Percentiles rank a stretch among this genome's conserved stretches.
Conservation (phyloP, 2,797 vertebrate species). For the Muscicapa striata region DNA sequence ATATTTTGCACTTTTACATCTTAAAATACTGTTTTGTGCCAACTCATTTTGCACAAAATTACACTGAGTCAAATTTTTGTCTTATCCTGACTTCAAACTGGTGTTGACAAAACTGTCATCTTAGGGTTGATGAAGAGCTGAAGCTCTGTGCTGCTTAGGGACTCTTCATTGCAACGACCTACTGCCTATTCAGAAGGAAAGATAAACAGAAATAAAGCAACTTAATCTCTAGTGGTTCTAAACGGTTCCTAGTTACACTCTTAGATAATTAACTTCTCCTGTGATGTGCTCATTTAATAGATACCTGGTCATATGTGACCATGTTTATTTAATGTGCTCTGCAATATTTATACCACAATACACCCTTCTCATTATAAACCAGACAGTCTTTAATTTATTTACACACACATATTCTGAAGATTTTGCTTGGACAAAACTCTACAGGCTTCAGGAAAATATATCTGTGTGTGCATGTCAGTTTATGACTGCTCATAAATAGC, state of each 20-base stretch:
- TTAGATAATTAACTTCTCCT: conserved; percentile 54
- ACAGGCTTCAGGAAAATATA: conserved; percentile 9
- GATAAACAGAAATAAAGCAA: conserved; percentile 55
- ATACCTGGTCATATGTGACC: conserved; percentile 55
- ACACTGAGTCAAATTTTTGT: not conserved
- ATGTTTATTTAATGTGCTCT: conserved; percentile 54
- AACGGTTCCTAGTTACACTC: not conserved
- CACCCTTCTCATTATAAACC: conserved; percentile 26
- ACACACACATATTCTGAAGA: not conserved
- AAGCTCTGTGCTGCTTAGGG: not conserved
- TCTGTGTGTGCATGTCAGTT: not conserved
- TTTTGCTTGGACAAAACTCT: conserved; percentile 1
- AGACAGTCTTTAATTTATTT: conserved; percentile 19
- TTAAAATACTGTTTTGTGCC: not conserved
- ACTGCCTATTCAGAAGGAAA: conserved; percentile 25
- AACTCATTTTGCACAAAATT: not conserved
- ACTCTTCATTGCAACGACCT: not conserved
- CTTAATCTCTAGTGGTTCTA: conserved; percentile 27
- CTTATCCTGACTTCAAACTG: not conserved
- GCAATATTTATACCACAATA: conserved; percentile 30
- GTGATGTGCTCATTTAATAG: conserved; percentile 41
- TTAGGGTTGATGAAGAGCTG: not conserved
- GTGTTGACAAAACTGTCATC: not conserved
- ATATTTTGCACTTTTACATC: not conserved
- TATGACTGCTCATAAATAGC: not conserved